Conservation (phyloP, 2,113 vertebrate genomes). For the Nerophis lumbriciformis region DNA sequence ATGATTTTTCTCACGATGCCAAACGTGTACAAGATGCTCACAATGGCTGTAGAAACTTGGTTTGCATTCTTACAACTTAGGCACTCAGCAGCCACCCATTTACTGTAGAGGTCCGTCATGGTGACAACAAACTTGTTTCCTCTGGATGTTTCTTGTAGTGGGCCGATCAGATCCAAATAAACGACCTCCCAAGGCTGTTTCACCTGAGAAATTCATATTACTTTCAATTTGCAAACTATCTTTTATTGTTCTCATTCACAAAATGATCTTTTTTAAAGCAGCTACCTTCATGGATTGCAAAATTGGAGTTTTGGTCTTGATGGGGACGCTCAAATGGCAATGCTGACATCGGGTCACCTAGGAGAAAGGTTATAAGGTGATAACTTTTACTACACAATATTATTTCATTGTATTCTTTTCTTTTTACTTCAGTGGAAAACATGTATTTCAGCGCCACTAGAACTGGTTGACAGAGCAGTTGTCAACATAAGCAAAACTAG, state of each 20-base stretch:
- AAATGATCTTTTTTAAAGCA: not conserved
- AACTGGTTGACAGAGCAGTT: too few relatives aligned
- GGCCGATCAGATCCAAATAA: constrained; percentile 10
- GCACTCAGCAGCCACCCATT: constrained; percentile 8
- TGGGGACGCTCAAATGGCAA: constrained; percentile 8
- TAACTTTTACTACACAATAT: not conserved
- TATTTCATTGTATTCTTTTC: not conserved
- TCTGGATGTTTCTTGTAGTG: constrained; percentile 1
- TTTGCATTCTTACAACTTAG: not conserved
- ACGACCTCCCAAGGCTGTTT: constrained; percentile 18
- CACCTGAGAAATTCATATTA: constrained; percentile 5
- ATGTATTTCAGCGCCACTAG: too few relatives aligned
- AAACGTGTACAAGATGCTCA: constrained; percentile 6
- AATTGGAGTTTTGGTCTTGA: constrained; percentile 2
- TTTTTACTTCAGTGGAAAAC: too few relatives aligned
- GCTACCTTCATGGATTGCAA: constrained; percentile 5
- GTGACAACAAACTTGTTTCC: constrained; percentile 6
- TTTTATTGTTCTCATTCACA: not conserved
- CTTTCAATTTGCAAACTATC: not conserved
- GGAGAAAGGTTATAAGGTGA: not conserved
- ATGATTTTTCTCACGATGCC: constrained; percentile 14
- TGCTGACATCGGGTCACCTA: constrained; percentile 17
- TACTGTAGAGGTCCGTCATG: constrained; percentile 11
- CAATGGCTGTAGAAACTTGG: constrained; percentile 3
- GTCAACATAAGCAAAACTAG: too few relatives aligned